Evolutionary conservation across 2,797 vertebrate species (phyloP), one percentile per base, ranked within the genome.

Genomic region (Crenichthys baileyi): DNA sequence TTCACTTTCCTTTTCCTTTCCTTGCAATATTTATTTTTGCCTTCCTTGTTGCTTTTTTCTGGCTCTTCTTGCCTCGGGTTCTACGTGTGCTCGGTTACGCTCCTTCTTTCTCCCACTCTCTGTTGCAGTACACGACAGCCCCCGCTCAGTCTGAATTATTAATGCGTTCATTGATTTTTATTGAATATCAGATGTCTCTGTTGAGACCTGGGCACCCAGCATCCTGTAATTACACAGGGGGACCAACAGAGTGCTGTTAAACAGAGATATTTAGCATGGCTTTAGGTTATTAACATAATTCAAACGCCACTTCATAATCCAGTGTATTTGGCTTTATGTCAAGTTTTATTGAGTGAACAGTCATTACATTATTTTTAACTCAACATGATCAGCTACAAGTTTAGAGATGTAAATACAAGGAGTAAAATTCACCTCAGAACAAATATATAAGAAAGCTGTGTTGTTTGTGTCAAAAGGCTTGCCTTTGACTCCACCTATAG

Each of bases 121-220:
- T 1, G 15, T 39, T 60, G 5, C 75, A 65, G 53, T 56, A 39
- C 29, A 1, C 31, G 15, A 26, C 53, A 60, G 58, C 11, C 2
- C 4, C 72, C 61, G 65, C 75, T 89, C 15, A 2, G 8, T 63
- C 31, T 92, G 81, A 90, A 91, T 91, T 63, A 92, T 90, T 90
- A 36, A 90, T 91, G 87, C 83, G 60, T 46, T 77, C 5, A 90
- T 89, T 71, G 87, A 85, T 90, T 90, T 36, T 20, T 6, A 51
- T 63, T 70, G 55, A 80, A 83, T 83, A 81, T 89, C 73, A 41
- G 74, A 79, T 84, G 51, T 85, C 82, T 78, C 29, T 56, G 26
- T 53, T 73, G 48, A 72, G 67, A 41, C 53, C 24, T 18, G 0
- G 11, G 60, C 58, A 53, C 15, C 50, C 26, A 53, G 51, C 56